phyloP scores from a whole-genome alignment of 2,113 vertebrate genomes.

The Centropus bengalensis region DNA sequence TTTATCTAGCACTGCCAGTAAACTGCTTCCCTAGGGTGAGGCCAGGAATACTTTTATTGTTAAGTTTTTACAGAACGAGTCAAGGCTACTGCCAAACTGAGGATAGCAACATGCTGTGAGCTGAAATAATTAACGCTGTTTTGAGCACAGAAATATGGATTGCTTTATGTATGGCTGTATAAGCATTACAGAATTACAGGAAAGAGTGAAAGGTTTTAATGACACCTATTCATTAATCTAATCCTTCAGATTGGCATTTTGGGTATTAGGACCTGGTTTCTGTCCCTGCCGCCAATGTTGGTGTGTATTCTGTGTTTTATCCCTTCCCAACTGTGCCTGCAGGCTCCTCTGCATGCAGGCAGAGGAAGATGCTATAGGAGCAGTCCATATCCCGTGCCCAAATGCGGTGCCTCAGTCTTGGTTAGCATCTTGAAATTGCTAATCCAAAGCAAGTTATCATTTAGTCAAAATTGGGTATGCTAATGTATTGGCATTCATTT shows the following conservation, averaged over 20 bases:
- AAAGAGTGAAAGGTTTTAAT: neutral
- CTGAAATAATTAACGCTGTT: neutral
- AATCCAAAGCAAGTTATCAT: neutral
- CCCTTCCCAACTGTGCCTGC: neutral
- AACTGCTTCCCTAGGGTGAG: slow-evolving; percentile 11
- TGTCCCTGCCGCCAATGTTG: neutral
- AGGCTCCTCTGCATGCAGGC: neutral
- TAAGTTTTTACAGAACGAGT: neutral
- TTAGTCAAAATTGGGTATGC: neutral
- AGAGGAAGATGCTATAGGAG: neutral
- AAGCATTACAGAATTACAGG: neutral
- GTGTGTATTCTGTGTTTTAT: neutral
- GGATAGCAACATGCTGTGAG: neutral
- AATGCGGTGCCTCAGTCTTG: neutral
- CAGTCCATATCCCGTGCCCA: neutral
- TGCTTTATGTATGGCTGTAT: neutral
- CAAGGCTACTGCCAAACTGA: neutral
- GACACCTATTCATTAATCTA: neutral
- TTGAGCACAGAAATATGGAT: neutral
- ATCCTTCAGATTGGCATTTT: neutral
- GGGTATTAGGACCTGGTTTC: neutral
- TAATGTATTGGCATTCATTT: neutral
- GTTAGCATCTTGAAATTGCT: neutral
- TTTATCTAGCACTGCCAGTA: neutral
- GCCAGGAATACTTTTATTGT: neutral